Evolutionary conservation across 2,888 invertebrate species (phyloP).

Genomic region (Nemurella pictetii): DNA sequence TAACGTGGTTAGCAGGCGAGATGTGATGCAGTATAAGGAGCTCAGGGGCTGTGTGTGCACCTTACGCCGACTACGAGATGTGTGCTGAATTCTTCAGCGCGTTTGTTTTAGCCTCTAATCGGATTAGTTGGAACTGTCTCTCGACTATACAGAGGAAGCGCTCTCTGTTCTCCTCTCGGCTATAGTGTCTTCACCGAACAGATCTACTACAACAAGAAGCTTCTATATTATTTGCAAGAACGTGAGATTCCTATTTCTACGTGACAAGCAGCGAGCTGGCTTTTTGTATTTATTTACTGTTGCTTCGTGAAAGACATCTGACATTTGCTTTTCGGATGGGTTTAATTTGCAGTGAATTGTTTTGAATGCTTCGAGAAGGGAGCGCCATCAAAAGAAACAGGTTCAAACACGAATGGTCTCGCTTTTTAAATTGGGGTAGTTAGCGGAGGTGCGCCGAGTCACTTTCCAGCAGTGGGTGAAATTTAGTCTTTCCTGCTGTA

Average conservation of each 20-base stretch:
- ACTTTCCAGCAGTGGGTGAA: not conserved
- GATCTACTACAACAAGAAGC: not conserved
- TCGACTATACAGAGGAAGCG: not conserved
- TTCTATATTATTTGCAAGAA: not conserved
- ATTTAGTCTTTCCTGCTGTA: not conserved
- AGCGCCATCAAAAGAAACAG: not conserved
- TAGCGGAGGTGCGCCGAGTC: not conserved
- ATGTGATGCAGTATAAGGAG: not conserved
- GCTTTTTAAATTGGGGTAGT: not conserved
- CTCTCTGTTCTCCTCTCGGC: not conserved
- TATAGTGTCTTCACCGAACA: not conserved
- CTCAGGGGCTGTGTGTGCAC: not conserved
- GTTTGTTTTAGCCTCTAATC: conserved; percentile 25
- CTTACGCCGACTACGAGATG: not conserved
- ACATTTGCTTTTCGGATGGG: not conserved
- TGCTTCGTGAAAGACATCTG: not conserved
- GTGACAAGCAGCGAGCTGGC: not conserved
- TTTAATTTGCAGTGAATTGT: not conserved
- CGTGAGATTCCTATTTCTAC: not conserved
- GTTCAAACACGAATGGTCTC: no score
- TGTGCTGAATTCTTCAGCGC: conserved; percentile 3
- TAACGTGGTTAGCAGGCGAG: no score
- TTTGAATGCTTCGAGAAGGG: not conserved
- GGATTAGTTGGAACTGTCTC: conserved; percentile 14
- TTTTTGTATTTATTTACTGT: not conserved